These are phyloP conservation scores for Characodon lateralis DNA, from an alignment of 2,797 vertebrate species.

Conservation along the genomic window DNA sequence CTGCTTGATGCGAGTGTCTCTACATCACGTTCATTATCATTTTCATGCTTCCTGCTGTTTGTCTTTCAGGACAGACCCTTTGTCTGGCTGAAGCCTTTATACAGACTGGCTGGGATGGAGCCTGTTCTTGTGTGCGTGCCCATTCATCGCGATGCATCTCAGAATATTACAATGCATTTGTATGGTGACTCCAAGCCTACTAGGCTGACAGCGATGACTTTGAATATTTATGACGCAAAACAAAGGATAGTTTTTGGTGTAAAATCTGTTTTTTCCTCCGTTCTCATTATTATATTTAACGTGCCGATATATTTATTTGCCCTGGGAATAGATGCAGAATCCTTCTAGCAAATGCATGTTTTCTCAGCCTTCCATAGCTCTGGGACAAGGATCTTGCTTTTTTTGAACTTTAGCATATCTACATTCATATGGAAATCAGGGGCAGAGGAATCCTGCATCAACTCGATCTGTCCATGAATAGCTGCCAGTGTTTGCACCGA, in stretches of 20 bases:
- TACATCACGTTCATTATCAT: slow-evolving; percentile 42
- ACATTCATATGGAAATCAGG: slow-evolving; percentile 99
- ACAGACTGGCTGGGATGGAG: slow-evolving; percentile 34
- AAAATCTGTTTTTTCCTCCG: slow-evolving; percentile 4
- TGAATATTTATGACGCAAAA: slow-evolving; percentile 30
- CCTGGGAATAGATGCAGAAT: slow-evolving; percentile 44
- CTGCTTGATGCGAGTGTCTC: slow-evolving; percentile 6
- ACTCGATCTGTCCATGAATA: slow-evolving; percentile 99
- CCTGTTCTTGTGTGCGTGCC: slow-evolving; percentile 24
- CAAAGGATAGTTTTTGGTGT: neutral
- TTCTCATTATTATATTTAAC: slow-evolving; percentile 36
- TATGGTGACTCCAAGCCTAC: slow-evolving; percentile 47
- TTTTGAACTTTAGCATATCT: slow-evolving; percentile 87
- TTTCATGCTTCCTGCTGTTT: slow-evolving; percentile 57
- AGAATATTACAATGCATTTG: slow-evolving; percentile 39
- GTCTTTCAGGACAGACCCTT: slow-evolving; percentile 58
- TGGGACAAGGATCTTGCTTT: slow-evolving; percentile 84
- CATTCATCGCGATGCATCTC: slow-evolving; percentile 45
- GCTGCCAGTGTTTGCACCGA: slow-evolving; percentile 94
- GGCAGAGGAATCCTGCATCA: slow-evolving; percentile 96
- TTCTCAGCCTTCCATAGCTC: slow-evolving; percentile 88
- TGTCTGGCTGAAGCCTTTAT: slow-evolving; percentile 51
- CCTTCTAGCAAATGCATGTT: slow-evolving; percentile 76
- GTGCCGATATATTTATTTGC: slow-evolving; percentile 47
- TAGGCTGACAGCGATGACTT: slow-evolving; percentile 58